Percentiles rank a stretch among this genome's conserved stretches.
Conservation (phyloP, 53 echinoderm and acorn worm species). For the Temnopleurus reevesii region DNA sequence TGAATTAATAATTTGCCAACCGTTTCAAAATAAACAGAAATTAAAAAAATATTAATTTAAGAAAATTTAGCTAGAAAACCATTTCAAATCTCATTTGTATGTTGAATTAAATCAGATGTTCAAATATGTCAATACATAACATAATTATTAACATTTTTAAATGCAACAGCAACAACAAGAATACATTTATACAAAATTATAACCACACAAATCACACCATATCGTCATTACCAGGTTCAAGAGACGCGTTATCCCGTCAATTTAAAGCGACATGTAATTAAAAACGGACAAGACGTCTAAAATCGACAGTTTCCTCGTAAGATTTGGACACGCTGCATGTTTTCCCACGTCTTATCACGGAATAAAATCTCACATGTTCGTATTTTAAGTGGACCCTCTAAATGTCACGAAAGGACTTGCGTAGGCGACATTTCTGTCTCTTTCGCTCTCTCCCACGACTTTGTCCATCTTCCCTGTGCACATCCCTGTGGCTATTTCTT, state of each 20-base stretch:
- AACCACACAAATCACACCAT: too few relatives aligned
- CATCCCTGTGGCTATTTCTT: conserved; percentile 16
- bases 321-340: background rate
- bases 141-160: too few relatives aligned
- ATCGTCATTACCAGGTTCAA: too few relatives aligned
- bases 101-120: too few relatives aligned
- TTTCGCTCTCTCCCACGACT: background rate
- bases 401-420: conserved; percentile 25
- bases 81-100: too few relatives aligned
- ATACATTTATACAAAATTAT: too few relatives aligned
- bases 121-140: too few relatives aligned
- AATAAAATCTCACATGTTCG: conserved; percentile 3
- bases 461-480: background rate
- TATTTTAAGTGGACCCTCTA: background rate
- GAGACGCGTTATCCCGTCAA: background rate
- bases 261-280: background rate
- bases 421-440: background rate
- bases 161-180: too few relatives aligned
- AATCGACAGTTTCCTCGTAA: background rate
- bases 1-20: too few relatives aligned
- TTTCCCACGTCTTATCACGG: background rate
- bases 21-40: too few relatives aligned
- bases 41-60: too few relatives aligned
- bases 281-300: background rate
- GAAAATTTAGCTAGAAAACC: too few relatives aligned